Conservation (phyloP, 2,888 invertebrate species). For the Agonum fuliginosum region DNA sequence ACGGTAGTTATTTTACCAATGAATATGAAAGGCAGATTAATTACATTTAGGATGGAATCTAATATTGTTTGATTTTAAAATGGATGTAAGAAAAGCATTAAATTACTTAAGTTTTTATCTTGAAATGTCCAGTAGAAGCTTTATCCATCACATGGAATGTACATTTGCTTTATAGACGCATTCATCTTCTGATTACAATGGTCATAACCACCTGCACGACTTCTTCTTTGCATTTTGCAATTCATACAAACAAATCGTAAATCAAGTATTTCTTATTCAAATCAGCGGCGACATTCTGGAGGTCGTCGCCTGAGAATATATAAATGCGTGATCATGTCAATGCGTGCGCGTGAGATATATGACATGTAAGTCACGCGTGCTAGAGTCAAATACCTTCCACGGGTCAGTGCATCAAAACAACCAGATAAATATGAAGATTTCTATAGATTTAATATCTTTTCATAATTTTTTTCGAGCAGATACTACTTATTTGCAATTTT, state of each 20-base stretch:
- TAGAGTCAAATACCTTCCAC: background rate
- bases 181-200: background rate
- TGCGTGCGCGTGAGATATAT: background rate
- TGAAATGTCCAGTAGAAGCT: no score
- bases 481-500: no score
- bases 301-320: background rate
- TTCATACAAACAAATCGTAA: constrained; percentile 1
- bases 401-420: constrained; percentile 35
- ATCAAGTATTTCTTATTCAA: constrained; percentile 9
- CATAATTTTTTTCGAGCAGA: no score
- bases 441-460: no score
- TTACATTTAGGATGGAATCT: no score
- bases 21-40: no score
- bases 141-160: no score
- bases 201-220: background rate
- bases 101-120: no score
- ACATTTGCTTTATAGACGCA: background rate
- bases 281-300: constrained; percentile 19
- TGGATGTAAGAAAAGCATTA: no score
- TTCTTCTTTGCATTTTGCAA: background rate
- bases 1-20: no score
- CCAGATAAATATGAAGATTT: no score
- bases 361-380: background rate
- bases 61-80: no score
- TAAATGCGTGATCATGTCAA: constrained; percentile 32